phyloP scores from a whole-genome alignment of 2,888 invertebrate species.

The Podotricha telesiphe region DNA sequence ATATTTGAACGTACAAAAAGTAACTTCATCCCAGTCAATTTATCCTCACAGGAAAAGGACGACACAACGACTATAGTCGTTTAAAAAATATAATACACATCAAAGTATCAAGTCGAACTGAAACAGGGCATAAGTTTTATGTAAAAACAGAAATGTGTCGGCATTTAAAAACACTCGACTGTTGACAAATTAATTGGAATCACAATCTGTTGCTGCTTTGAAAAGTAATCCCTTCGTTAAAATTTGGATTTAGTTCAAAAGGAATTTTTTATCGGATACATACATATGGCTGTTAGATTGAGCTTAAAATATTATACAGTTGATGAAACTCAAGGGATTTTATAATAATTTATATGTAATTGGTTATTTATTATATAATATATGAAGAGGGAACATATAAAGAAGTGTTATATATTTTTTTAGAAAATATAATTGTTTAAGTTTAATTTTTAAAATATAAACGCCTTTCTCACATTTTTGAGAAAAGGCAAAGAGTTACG shows the following conservation, averaged over 20 bases:
- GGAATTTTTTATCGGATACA: slow-evolving; percentile 6
- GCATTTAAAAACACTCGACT: slow-evolving; percentile 22
- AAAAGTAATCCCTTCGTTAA: slow-evolving; percentile 25
- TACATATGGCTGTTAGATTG: background rate
- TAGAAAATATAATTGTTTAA: no score
- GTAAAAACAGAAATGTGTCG: slow-evolving; percentile 26
- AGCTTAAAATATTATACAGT: slow-evolving; percentile 2
- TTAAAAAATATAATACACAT: no score
- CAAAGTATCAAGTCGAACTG: no score
- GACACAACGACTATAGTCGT: no score
- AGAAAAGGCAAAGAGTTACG: no score
- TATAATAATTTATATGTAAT: background rate
- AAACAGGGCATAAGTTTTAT: background rate
- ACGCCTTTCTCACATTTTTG: no score
- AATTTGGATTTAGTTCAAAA: slow-evolving; percentile 14
- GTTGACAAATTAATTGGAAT: slow-evolving; percentile 32
- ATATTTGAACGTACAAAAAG: no score
- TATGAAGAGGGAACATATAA: no score
- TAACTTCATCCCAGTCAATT: no score
- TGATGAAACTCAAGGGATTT: background rate
- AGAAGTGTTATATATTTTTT: no score
- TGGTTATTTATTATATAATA: background rate
- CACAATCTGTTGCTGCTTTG: slow-evolving; percentile 18
- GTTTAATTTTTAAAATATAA: no score
- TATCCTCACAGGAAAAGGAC: no score